These are phyloP conservation scores for Clarias magur DNA, from an alignment of 2,113 vertebrate genomes.

Conservation along the genomic window DNA sequence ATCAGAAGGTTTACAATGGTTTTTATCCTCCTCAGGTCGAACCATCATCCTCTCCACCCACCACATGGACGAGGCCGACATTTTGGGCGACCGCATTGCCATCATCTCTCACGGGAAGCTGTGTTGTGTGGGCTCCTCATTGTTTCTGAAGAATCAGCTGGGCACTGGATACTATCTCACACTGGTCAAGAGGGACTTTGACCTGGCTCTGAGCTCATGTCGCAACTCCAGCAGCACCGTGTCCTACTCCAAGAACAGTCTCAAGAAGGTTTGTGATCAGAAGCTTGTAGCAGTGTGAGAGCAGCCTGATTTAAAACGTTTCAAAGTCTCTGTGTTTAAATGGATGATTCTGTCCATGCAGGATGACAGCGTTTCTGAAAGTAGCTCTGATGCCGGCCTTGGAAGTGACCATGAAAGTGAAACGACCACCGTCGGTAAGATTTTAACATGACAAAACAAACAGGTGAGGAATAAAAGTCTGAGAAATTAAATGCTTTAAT, in stretches of 20 bases:
- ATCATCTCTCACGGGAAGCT: slow-evolving; percentile 97
- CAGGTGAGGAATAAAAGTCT: background rate
- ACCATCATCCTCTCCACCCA: slow-evolving; percentile 98
- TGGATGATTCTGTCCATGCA: slow-evolving; percentile 63
- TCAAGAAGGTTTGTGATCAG: slow-evolving; percentile 62
- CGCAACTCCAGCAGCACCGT: slow-evolving; percentile 93
- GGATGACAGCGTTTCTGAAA: slow-evolving; percentile 96
- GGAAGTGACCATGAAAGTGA: slow-evolving; percentile 99
- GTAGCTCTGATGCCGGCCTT: slow-evolving; percentile 95
- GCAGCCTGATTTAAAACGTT: background rate
- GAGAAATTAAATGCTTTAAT: background rate
- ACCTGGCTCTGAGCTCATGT: slow-evolving; percentile 89
- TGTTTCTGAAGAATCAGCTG: slow-evolving; percentile 94
- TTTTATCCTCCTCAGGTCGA: slow-evolving; percentile 73
- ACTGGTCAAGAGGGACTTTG: slow-evolving; percentile 92
- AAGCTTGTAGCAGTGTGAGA: background rate
- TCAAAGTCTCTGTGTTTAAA: background rate
- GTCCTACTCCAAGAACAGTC: slow-evolving; percentile 82
- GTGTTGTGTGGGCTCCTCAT: slow-evolving; percentile 93
- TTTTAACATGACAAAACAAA: background rate
- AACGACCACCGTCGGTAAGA: slow-evolving; percentile 91
- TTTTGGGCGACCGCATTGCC: slow-evolving; percentile 93
- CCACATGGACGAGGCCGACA: slow-evolving; percentile 98
- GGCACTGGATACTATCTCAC: slow-evolving; percentile 98
- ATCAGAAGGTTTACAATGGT: background rate